phyloP scores from a whole-genome alignment of 1,140 invertebrate species.

The Neelides sp. region DNA sequence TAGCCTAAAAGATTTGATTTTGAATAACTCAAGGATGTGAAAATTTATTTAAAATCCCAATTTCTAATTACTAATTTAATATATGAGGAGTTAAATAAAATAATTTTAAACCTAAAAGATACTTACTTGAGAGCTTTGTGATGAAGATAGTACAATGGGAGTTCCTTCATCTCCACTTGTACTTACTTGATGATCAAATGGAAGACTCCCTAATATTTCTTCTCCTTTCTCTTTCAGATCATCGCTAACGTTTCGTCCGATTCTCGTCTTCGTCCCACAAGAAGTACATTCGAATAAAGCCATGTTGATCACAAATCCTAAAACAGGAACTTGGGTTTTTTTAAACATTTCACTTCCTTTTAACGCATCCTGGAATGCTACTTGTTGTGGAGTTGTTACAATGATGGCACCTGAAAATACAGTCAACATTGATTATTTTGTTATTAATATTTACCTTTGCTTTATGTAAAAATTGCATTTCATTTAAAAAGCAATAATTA shows the following conservation, averaged over 20 bases:
- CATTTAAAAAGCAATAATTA: neutral
- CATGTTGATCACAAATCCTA: slow-evolving; percentile 80
- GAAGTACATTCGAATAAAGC: slow-evolving; percentile 54
- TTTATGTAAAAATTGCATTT: too few species aligned
- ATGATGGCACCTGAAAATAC: slow-evolving; percentile 51
- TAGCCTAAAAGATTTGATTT: too few species aligned
- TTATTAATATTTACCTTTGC: neutral
- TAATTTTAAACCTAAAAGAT: neutral
- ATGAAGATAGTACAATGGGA: slow-evolving; percentile 59
- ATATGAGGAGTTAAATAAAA: neutral
- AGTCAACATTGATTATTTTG: slow-evolving; percentile 3
- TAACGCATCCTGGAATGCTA: slow-evolving; percentile 64
- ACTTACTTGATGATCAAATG: slow-evolving; percentile 55
- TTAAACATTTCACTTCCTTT: slow-evolving; percentile 67
- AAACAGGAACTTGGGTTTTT: slow-evolving; percentile 61
- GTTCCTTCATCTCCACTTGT: slow-evolving; percentile 58
- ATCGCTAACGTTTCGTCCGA: neutral
- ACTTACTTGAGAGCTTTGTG: slow-evolving; percentile 44
- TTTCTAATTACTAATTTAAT: too few species aligned
- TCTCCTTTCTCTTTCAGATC: slow-evolving; percentile 33
- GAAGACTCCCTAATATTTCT: slow-evolving; percentile 55
- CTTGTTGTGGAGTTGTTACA: slow-evolving; percentile 72
- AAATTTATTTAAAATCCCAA: too few species aligned
- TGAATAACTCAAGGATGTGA: too few species aligned
- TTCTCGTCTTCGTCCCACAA: slow-evolving; percentile 39